Evolutionary conservation across 2,113 vertebrate genomes (phyloP), one percentile per base, ranked within the genome.

Genomic region (Oryzias javanicus): DNA sequence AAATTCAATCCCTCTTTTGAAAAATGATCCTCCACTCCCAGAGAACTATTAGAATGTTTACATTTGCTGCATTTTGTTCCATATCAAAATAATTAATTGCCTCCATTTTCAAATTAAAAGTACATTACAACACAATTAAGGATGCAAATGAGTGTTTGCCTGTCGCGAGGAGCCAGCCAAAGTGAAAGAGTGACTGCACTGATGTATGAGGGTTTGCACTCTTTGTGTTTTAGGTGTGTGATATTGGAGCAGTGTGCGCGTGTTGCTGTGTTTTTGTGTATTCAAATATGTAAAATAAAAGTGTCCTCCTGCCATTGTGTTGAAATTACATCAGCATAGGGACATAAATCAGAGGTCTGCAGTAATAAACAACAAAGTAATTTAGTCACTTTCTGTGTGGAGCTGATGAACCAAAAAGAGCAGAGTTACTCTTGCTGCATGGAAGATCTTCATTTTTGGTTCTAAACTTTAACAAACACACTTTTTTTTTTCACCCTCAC

Each of bases 111-210:
- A 90, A 92, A 92, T 92, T 91, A 92, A 91, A 92, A 86, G 87
- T 89, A 88, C 90, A 92, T 92, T 92, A 91, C 88, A 88, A 89
- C 79, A 86, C 88, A 91, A 91, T 91, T 92, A 92, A 89, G 78
- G 74, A 92, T 88, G 88, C 84, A 91, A 90, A 91, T 92, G 89
- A 91, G 86, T 74, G 80, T 77, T 72, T 49, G 75, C 81, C 83
- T 86, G 85, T 86, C 82, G 65, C 50, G 48, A 79, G 75, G 68
- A 89, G 72, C 78, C 67, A 67, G 72, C 73, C 69, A 80, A 84
- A 87, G 67, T 77, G 82, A 86, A 81, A 83, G 79, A 86, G 68
- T 74, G 81, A 85, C 75, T 81, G 67, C 18, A 68, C 55, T 86
- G 87, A 88, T 86, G 78, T 80, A 86, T 88, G 83, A 86, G 78